Evolutionary conservation across 2,797 vertebrate genomes (phyloP), one percentile per base, ranked within the genome.

Genomic region (Onychomys leucogaster): DNA sequence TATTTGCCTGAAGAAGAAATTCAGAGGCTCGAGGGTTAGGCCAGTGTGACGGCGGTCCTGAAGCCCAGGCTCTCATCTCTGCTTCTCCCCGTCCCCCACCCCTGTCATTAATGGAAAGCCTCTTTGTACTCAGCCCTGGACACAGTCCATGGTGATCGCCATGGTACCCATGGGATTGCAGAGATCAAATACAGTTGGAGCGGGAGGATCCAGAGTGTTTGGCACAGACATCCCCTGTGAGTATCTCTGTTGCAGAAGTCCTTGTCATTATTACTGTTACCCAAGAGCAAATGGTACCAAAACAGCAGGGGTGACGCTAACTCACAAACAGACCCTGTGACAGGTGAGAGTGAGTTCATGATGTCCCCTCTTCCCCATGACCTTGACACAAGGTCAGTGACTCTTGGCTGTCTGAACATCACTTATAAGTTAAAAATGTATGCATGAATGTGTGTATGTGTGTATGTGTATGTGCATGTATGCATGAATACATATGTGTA

Each of bases 11-110:
- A 37, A 59, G 52, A 76, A 65, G 77, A 91, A 80, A 73, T 55
- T 12, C 82, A 57, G 34, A 37, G 3, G 87, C 6, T 43, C 9
- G 1, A 41, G 41, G n/a, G 17, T 23, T 29, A n/a, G 27, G 13
- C 2, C 4, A 29, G 1, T 10, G 23, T 2, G 55, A 2, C 4
- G 4, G 0, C 27, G 16, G 19, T 71, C 59, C 32, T 85, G 46
- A 32, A 46, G 37, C 46, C n/a, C 25, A 0, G 49, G 17, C 7
- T n/a, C 37, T 71, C 27, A n/a, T 1, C 27, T 27, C 0, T 0
- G 78, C 46, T 14, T 14, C n/a, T 65, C 13, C 7, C 13, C 5
- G 0, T 3, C 3, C 34, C 8, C 43, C 21, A 10, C 23, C 10
- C 41, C 32, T 8, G 16, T 8, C 7, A 3, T n/a, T 2, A 9